Percentiles rank a stretch among this genome's conserved stretches.
Evolutionary conservation across 2,113 vertebrate genomes (phyloP).

Genomic region (Cyanoderma ruficeps): DNA sequence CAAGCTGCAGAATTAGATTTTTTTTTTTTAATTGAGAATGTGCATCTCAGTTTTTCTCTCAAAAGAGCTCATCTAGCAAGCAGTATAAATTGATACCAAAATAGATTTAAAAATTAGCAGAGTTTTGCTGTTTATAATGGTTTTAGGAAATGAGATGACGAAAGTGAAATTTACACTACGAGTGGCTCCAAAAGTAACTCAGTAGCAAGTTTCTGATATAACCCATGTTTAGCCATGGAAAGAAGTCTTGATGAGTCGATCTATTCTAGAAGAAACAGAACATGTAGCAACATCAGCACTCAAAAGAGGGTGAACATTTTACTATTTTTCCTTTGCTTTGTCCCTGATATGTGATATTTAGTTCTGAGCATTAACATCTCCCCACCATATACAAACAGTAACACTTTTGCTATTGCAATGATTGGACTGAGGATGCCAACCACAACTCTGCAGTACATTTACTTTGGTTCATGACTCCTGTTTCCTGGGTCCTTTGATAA

Average conservation of each 20-base stretch:
- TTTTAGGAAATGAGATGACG: neutral
- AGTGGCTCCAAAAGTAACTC: neutral
- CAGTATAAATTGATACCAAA: neutral
- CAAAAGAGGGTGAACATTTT: neutral
- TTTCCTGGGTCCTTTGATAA: neutral
- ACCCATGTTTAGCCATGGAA: neutral
- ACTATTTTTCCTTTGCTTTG: neutral
- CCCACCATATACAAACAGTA: neutral
- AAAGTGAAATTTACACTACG: neutral
- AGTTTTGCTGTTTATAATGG: neutral
- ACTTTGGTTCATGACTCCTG: neutral
- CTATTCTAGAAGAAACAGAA: neutral
- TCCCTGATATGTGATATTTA: rapidly evolving
- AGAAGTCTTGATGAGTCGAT: neutral
- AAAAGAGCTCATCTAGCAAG: neutral
- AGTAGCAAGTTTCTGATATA: neutral
- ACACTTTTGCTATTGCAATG: neutral
- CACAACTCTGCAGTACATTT: neutral
- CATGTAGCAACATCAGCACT: neutral
- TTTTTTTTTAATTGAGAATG: neutral
- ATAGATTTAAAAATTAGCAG: neutral
- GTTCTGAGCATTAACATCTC: neutral
- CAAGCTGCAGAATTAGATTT: neutral
- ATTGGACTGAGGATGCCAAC: neutral
- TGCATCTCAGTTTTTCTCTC: neutral